Evolutionary conservation across 2,113 vertebrate genomes (phyloP).

Genomic region (Tricholaema leucomelas): DNA sequence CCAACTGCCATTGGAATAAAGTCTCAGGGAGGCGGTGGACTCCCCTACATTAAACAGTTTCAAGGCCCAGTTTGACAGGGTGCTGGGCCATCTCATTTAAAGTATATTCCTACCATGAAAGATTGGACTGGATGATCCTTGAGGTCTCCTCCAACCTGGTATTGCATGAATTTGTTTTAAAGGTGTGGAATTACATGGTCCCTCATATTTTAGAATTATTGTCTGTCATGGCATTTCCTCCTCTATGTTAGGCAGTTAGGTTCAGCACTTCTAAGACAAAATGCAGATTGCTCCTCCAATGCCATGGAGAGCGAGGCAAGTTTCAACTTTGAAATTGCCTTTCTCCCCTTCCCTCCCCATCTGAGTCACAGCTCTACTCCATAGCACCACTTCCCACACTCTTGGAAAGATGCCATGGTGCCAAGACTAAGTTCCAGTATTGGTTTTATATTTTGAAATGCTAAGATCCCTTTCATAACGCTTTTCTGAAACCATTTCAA

Average conservation of each 20-base stretch:
- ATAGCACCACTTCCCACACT: too few relatives aligned
- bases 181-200: neutral
- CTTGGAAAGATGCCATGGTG: neutral
- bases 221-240: rapidly evolving
- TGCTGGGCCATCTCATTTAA: too few relatives aligned
- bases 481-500: neutral
- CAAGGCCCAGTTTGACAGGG: too few relatives aligned
- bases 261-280: neutral
- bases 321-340: neutral
- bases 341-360: too few relatives aligned
- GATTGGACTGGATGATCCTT: too few relatives aligned
- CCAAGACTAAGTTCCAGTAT: neutral
- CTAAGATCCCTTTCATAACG: neutral
- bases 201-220: neutral
- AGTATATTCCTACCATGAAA: too few relatives aligned
- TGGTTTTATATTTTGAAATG: neutral
- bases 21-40: too few relatives aligned
- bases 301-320: neutral
- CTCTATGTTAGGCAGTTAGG: rapidly evolving
- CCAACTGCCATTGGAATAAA: too few relatives aligned
- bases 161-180: neutral
- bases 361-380: neutral
- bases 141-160: too few relatives aligned
- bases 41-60: too few relatives aligned
- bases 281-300: neutral